Evolutionary conservation across 2,113 vertebrate species (phyloP), one percentile per base, ranked within the genome.

Genomic region (Maccullochella peelii): DNA sequence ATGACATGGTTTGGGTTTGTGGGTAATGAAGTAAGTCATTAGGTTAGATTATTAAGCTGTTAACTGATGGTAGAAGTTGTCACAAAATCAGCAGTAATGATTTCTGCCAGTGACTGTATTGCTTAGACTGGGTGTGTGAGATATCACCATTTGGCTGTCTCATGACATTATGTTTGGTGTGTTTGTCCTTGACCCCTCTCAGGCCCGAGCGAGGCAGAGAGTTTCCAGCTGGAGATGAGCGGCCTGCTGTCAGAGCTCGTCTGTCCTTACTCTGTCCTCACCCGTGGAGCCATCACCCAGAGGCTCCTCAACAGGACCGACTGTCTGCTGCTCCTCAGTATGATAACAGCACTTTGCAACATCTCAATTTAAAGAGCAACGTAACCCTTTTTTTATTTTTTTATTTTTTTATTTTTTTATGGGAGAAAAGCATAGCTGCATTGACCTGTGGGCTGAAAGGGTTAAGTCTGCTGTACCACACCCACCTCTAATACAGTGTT

Each of bases 151-250:
- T 30, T 36, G 1, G 40, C 25, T 38, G n/a, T 57, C 25, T 11
- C 9, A 2, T 40, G 14, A 54, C 23, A 40, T 30, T 10, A 6
- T 61, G 16, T 67, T 4, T 15, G 12, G 4, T n/a, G 11, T 27
- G 50, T 71, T 18, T 70, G 25, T 65, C 27, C 2, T 44, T 54
- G 14, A 5, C 84, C 59, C 70, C 44, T 80, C 33, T 33, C 92
- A 99, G 98, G 97, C 95, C 97, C 98, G 0, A 96, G 89, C 1
- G 98, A 99, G 94, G 97, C 98, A 2, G 98, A 99, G 87, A 94
- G 96, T 77, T 99, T 99, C 92, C 97, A 99, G 61, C 95, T 99
- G 42, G 98, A 99, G 95, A 95, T 99, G 96, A 99, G 97, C 61
- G 98, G 98, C 8, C 93, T 99, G 12, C 93, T 99, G 68, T 95